Evolutionary conservation across 2,113 vertebrate genomes (phyloP).

Genomic region (Malurus elegans): DNA sequence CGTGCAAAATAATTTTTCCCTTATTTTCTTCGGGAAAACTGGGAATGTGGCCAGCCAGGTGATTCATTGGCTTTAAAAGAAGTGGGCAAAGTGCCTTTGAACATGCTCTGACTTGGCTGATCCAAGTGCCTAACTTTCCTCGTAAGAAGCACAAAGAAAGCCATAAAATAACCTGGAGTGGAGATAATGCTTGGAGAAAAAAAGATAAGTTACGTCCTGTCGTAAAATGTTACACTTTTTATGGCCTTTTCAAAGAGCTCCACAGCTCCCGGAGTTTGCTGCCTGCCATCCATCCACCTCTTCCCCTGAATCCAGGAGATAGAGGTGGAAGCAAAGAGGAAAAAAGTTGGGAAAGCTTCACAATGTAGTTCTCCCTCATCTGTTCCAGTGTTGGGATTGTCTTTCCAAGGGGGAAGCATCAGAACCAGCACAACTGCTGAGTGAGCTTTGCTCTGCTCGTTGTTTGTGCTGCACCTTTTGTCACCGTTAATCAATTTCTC

Average conservation of each 20-base stretch:
- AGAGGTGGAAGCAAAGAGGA: neutral
- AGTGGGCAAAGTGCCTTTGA: neutral
- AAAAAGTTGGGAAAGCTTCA: neutral
- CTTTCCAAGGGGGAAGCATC: neutral
- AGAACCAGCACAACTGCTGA: neutral
- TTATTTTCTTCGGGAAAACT: neutral
- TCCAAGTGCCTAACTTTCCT: neutral
- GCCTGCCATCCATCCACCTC: neutral
- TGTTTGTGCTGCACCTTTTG: neutral
- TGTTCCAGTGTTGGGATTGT: fast-evolving
- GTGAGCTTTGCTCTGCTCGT: neutral
- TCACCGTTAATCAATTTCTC: neutral
- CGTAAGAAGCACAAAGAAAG: neutral
- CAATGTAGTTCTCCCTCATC: fast-evolving
- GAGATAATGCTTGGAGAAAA: neutral
- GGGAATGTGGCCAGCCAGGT: neutral
- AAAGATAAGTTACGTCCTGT: neutral
- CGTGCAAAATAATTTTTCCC: fast-evolving
- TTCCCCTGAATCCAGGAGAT: neutral
- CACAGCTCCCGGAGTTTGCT: neutral
- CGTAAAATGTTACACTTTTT: neutral
- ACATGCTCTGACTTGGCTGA: neutral
- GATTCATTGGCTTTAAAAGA: neutral
- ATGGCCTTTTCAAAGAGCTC: neutral
- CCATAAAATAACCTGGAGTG: neutral